A percentile compares a stretch with the other conserved stretches of the same genome.
Conservation (phyloP, 1,140 invertebrate genomes). For the Polyergus mexicanus region DNA sequence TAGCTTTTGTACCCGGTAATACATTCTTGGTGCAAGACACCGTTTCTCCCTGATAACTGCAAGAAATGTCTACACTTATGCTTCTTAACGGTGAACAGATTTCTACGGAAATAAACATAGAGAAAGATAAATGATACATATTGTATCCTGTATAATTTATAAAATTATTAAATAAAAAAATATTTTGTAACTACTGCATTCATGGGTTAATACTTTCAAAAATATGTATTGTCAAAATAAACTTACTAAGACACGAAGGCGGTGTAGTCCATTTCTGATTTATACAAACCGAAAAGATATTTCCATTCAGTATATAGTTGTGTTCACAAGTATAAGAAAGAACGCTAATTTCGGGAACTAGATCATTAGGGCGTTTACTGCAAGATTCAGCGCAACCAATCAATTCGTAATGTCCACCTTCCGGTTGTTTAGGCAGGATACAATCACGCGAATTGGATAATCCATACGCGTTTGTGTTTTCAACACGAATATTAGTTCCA, state of each 20-base stretch:
- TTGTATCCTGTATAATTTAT: background rate
- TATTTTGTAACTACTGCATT: background rate
- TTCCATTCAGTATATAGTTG: slow-evolving; percentile 70
- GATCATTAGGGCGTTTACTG: slow-evolving; percentile 56
- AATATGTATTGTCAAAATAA: background rate
- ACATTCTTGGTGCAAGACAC: slow-evolving; percentile 66
- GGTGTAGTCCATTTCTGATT: slow-evolving; percentile 65
- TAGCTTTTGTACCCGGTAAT: slow-evolving; percentile 70
- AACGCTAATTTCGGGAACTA: slow-evolving; percentile 67
- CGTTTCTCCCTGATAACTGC: slow-evolving; percentile 61
- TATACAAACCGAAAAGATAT: slow-evolving; percentile 66
- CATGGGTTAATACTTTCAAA: background rate
- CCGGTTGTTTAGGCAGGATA: slow-evolving; percentile 67
- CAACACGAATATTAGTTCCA: too few species aligned
- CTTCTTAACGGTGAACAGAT: slow-evolving; percentile 65
- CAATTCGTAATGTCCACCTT: slow-evolving; percentile 71
- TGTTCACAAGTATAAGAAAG: slow-evolving; percentile 71
- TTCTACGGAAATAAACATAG: slow-evolving; percentile 47
- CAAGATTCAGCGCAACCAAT: slow-evolving; percentile 65
- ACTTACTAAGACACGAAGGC: slow-evolving; percentile 72
- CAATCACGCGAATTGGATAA: too few species aligned
- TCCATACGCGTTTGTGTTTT: too few species aligned
- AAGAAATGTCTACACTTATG: slow-evolving; percentile 70
- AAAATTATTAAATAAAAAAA: background rate
- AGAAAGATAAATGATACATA: background rate